Conservation (phyloP, 2,888 invertebrate species). For the Cenopis cana region DNA sequence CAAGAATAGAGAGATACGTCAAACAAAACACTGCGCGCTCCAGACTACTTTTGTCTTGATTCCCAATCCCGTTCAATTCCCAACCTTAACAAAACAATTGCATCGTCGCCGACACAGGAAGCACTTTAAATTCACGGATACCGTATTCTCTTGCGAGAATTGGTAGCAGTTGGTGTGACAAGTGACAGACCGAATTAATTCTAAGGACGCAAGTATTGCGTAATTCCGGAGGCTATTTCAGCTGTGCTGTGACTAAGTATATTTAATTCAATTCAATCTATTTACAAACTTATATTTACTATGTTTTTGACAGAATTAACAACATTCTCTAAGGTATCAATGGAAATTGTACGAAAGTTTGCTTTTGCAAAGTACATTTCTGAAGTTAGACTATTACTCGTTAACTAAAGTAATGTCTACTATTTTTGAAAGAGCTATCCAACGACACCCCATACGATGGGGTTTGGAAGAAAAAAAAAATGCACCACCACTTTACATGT, state of each 20-base stretch:
- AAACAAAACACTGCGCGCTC: not conserved
- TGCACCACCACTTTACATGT: too few relatives aligned
- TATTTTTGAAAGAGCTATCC: too few relatives aligned
- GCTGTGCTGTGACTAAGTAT: not conserved
- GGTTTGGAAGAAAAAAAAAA: too few relatives aligned
- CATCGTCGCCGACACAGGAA: conserved; percentile 12
- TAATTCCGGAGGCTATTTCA: not conserved
- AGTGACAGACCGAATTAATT: conserved; percentile 11
- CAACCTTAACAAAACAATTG: conserved; percentile 13
- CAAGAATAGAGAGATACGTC: not conserved
- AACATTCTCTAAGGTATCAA: too few relatives aligned
- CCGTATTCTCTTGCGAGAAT: conserved; percentile 4
- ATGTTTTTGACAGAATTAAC: too few relatives aligned
- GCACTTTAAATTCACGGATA: conserved; percentile 29
- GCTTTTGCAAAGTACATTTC: too few relatives aligned
- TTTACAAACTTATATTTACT: too few relatives aligned
- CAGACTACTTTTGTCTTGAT: not conserved
- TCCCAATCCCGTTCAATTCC: conserved; percentile 6
- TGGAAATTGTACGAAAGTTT: too few relatives aligned
- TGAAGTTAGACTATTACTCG: too few relatives aligned
- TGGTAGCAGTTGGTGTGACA: conserved; percentile 28
- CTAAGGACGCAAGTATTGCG: not conserved
- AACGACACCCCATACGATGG: too few relatives aligned
- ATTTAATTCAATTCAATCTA: too few relatives aligned
- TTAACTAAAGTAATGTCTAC: too few relatives aligned